Evolutionary conservation across 1,140 invertebrate genomes (phyloP).

Genomic region (Lepeophtheirus salmonis): DNA sequence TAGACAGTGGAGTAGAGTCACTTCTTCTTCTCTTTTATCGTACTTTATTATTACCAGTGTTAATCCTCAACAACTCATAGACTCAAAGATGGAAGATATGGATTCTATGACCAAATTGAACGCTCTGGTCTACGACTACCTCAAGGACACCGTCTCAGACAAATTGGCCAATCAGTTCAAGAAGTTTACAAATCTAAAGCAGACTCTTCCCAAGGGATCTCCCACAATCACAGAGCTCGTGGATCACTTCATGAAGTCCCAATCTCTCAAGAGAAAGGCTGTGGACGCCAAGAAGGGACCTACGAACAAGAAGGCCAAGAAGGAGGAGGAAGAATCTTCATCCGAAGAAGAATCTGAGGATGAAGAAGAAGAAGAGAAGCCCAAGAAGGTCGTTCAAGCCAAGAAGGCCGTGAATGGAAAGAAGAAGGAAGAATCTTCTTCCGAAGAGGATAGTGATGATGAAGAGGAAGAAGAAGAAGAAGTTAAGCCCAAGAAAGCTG

Average conservation of each 20-base stretch:
- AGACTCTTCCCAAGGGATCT: background rate
- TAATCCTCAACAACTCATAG: too few relatives aligned
- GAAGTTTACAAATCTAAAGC: background rate
- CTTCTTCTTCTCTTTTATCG: too few relatives aligned
- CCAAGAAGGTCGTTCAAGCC: background rate
- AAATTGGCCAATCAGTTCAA: constrained; percentile 14
- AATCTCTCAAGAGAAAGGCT: background rate
- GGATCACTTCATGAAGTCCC: background rate
- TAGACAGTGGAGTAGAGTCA: too few relatives aligned
- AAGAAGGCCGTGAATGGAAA: constrained; percentile 4
- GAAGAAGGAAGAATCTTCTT: constrained; percentile 8
- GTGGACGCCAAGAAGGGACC: background rate
- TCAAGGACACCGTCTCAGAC: constrained; percentile 2
- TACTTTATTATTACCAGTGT: too few relatives aligned
- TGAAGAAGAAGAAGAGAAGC: constrained; percentile 3
- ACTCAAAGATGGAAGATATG: constrained; percentile 6
- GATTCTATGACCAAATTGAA: constrained; percentile 1
- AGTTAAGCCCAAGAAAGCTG: background rate
- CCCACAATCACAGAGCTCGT: constrained; percentile 9
- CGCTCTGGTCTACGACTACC: constrained; percentile 10
- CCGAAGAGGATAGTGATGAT: constrained; percentile 2
- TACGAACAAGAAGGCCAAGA: background rate
- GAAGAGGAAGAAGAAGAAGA: background rate
- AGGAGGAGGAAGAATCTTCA: constrained; percentile 4
- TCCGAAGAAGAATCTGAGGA: background rate